Conservation (phyloP, 2,888 invertebrate species). For the Apomyelois bistriatella region DNA sequence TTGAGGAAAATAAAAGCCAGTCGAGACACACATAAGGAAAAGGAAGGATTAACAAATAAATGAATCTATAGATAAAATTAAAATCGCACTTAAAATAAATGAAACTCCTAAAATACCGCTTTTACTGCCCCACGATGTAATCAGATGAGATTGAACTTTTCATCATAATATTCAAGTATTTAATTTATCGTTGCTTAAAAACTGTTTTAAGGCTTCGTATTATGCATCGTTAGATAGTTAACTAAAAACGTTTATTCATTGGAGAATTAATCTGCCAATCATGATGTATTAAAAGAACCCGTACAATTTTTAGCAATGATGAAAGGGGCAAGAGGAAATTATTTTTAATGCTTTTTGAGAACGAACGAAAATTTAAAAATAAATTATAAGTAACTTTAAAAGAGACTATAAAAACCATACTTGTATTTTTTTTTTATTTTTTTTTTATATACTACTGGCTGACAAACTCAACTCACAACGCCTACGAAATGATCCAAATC, state of each 20-base stretch:
- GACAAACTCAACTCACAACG: too few relatives aligned
- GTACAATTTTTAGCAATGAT: background rate
- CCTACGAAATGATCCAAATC: too few relatives aligned
- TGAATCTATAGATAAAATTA: too few relatives aligned
- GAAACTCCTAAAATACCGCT: background rate
- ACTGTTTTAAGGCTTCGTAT: background rate
- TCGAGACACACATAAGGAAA: too few relatives aligned
- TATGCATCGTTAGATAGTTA: background rate
- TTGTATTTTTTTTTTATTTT: too few relatives aligned
- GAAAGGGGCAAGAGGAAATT: background rate
- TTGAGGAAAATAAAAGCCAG: too few relatives aligned
- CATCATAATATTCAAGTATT: constrained; percentile 3
- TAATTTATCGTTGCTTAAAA: background rate
- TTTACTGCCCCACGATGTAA: background rate
- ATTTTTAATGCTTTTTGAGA: background rate
- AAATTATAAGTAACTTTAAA: background rate
- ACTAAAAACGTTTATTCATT: background rate
- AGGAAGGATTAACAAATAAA: too few relatives aligned
- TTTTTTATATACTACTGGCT: too few relatives aligned
- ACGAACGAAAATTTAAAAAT: background rate
- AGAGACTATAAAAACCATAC: too few relatives aligned
- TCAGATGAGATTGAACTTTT: background rate
- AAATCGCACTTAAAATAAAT: too few relatives aligned
- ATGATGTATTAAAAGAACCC: background rate
- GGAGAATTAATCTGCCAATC: constrained; percentile 1